Conservation (phyloP, 2,797 vertebrate genomes). For the Orientallactaga sibirica region DNA sequence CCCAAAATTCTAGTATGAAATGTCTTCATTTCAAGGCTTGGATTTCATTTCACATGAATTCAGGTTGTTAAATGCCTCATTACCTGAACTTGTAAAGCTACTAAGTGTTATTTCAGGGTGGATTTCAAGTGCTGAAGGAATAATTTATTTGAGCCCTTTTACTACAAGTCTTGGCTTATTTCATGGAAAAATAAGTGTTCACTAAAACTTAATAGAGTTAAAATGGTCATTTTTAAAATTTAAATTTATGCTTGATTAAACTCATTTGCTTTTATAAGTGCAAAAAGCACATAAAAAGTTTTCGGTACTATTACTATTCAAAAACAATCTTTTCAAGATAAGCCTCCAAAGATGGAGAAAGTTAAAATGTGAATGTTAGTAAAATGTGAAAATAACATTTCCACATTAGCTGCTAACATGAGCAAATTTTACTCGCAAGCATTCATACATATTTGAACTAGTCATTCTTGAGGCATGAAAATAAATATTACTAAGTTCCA, state of each 20-base stretch:
- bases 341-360: neutral
- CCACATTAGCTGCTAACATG: slow-evolving; percentile 47
- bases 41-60: neutral
- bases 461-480: slow-evolving; percentile 62
- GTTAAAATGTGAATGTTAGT: neutral
- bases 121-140: slow-evolving; percentile 44
- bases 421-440: slow-evolving; percentile 52
- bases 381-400: slow-evolving; percentile 49
- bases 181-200: slow-evolving; percentile 58
- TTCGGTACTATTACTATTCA: slow-evolving; percentile 20
- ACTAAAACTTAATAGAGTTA: neutral
- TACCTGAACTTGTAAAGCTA: slow-evolving; percentile 61
- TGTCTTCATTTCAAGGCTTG: neutral
- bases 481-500: slow-evolving; percentile 50
- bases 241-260: slow-evolving; percentile 38
- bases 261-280: neutral
- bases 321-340: slow-evolving; percentile 1
- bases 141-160: neutral
- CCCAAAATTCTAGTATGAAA: neutral
- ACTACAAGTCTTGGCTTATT: neutral
- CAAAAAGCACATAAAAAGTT: neutral
- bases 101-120: slow-evolving; percentile 63
- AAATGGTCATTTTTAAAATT: neutral
- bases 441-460: slow-evolving; percentile 34
- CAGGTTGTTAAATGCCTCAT: slow-evolving; percentile 63